Conservation (phyloP, 1,140 invertebrate genomes). For the Tetraneura akinire region DNA sequence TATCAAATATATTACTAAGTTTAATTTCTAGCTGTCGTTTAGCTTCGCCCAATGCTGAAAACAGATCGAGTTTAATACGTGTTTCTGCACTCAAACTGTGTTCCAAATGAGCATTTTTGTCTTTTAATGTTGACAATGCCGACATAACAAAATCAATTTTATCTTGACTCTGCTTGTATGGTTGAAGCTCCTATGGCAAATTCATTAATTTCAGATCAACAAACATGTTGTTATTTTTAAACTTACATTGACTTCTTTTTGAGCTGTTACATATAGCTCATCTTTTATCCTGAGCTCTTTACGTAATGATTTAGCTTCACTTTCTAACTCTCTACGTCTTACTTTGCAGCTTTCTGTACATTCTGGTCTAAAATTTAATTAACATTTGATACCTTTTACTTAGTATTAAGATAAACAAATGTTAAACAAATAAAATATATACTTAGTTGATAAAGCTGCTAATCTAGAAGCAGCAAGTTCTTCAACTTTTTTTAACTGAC, state of each 20-base stretch:
- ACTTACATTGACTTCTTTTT: slow-evolving; percentile 64
- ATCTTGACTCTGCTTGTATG: slow-evolving; percentile 72
- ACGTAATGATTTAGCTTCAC: slow-evolving; percentile 73
- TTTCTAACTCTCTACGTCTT: slow-evolving; percentile 75
- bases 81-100: slow-evolving; percentile 93
- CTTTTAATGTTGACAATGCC: slow-evolving; percentile 77
- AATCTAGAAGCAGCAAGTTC: slow-evolving; percentile 60
- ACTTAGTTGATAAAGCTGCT: slow-evolving; percentile 53
- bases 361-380: slow-evolving; percentile 62
- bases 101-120: slow-evolving; percentile 86
- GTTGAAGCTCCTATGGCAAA: slow-evolving; percentile 60
- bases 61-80: slow-evolving; percentile 91
- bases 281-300: slow-evolving; percentile 76
- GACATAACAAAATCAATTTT: slow-evolving; percentile 80
- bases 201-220: slow-evolving; percentile 3
- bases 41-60: slow-evolving; percentile 92
- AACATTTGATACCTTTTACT: neutral
- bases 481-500: slow-evolving; percentile 63
- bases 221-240: slow-evolving; percentile 12
- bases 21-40: slow-evolving; percentile 90
- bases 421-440: neutral
- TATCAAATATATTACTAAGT: slow-evolving; percentile 72
- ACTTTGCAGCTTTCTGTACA: slow-evolving; percentile 77
- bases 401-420: neutral
- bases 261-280: slow-evolving; percentile 65